Evolutionary conservation across 2,888 invertebrate genomes (phyloP).

Genomic region (Celastrina argiolus): DNA sequence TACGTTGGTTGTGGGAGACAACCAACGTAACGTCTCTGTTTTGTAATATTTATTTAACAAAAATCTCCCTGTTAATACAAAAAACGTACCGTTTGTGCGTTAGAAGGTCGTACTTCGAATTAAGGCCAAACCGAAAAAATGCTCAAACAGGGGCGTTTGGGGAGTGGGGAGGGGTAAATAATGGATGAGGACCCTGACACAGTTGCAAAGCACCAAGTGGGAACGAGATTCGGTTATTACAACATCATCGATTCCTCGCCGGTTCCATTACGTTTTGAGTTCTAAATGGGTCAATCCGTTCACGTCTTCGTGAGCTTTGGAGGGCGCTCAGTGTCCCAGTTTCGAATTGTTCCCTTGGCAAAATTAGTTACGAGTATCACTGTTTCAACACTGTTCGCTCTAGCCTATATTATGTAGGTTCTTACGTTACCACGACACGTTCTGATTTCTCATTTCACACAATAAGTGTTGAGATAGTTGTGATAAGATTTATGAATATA

Average conservation of each 20-base stretch:
- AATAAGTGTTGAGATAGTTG: neutral
- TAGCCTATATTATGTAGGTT: conserved; percentile 11
- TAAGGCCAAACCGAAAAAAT: conserved; percentile 41
- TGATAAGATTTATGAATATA: conserved; percentile 3
- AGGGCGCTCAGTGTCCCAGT: conserved; percentile 64
- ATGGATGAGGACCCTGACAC: conserved; percentile 73
- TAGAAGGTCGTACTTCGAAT: conserved; percentile 11
- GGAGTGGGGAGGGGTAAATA: conserved; percentile 58
- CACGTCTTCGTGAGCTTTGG: conserved; percentile 50
- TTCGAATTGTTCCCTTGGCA: conserved; percentile 60
- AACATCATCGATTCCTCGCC: conserved; percentile 70
- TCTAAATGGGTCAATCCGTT: conserved; percentile 71
- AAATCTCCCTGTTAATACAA: neutral
- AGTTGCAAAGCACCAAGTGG: conserved; percentile 69
- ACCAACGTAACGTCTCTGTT: neutral
- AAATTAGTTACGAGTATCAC: conserved; percentile 49
- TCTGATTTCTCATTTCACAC: conserved; percentile 2
- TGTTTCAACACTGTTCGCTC: conserved; percentile 14
- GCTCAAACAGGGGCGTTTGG: conserved; percentile 46
- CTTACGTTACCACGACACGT: neutral
- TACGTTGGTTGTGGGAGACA: no score
- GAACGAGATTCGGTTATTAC: conserved; percentile 66
- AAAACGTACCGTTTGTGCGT: neutral
- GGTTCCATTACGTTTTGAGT: conserved; percentile 57
- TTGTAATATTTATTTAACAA: neutral